Conservation (phyloP, 2,888 invertebrate species). For the Pyrrhosoma nymphula region DNA sequence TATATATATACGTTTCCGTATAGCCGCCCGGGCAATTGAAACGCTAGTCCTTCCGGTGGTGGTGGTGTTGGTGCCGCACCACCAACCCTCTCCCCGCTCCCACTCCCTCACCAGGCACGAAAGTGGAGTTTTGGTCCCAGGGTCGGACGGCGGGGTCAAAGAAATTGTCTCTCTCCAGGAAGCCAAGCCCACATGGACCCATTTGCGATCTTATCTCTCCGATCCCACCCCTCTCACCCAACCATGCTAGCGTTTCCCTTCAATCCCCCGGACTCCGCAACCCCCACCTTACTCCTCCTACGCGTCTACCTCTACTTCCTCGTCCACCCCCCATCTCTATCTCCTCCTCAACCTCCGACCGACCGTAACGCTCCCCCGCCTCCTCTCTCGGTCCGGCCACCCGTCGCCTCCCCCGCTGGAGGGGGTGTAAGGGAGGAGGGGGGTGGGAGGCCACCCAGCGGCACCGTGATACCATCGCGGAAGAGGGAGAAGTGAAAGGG, state of each 20-base stretch:
- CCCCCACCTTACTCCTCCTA: not conserved
- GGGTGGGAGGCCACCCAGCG: not conserved
- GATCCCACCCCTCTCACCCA: not conserved
- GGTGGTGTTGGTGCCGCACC: not conserved
- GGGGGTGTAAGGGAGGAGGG: not conserved
- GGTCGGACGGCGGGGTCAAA: not conserved
- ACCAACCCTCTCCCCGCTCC: not conserved
- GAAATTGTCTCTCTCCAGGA: conserved; percentile 35
- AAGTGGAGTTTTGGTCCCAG: not conserved
- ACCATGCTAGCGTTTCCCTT: not conserved
- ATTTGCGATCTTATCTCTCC: conserved; percentile 19
- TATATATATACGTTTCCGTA: not conserved
- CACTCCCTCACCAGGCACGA: not conserved
- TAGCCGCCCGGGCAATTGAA: conserved; percentile 6
- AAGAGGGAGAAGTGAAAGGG: not conserved
- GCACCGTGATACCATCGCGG: conserved; percentile 1
- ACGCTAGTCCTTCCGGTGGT: conserved; percentile 13
- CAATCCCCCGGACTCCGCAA: not conserved
- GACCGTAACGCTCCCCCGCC: not conserved
- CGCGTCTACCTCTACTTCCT: not conserved
- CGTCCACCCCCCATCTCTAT: not conserved
- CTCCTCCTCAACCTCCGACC: not conserved
- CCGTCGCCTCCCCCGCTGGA: too few relatives aligned
- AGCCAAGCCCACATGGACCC: conserved; percentile 20
- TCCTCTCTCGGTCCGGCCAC: not conserved